Base-by-base conservation (phyloP, 2,113 vertebrate species). In the Takifugu flavidus region DNA sequence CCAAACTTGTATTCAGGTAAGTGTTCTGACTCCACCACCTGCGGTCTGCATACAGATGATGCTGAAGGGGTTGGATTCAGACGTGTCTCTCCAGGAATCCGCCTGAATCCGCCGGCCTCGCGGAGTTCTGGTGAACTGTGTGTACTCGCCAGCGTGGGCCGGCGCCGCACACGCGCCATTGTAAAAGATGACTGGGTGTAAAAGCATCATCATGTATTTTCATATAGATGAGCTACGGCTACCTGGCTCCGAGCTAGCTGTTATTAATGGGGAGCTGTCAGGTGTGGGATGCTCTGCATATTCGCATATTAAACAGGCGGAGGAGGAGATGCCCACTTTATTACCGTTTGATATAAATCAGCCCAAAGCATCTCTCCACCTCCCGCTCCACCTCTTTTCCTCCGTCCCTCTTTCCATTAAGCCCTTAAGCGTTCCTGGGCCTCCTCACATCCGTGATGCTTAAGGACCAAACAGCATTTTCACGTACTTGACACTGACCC, bases 261-360 rank as follows among this genome's bases (percentile, higher is more conserved):
- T 96, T 98, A 98, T 96, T 98, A 97, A 98, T 98, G 89, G 87
- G 73, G 80, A 91, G 92, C 94, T 98, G 96, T 98, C 96, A 96
- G 93, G 86, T 91, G 90, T 90, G 93, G 92, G 95, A 94, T 94
- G 94, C 95, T 98, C 94, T 96, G 96, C 95, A 97, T 98, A 96
- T 96, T 96, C 93, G 95, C 96, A 98, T 98, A 97, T 98, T 98
- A 98, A 98, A 97, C 93, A 96, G 95, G 92, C 90, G 85, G 92
- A 91, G 92, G 92, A 39, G 93, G 92, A 91, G 93, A 91, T 91
- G 94, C 94, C 91, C 92, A 90, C 92, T 98, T 98, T 96, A 98
- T 97, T 95, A 94, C 93, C 90, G 86, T 91, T 92, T 91, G 91
- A 92, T 94, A 98, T 98, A 98, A 98, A 98, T 98, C 95, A 96